Base-by-base conservation (phyloP, 2,797 vertebrate species). In the Syncerus caffer region DNA sequence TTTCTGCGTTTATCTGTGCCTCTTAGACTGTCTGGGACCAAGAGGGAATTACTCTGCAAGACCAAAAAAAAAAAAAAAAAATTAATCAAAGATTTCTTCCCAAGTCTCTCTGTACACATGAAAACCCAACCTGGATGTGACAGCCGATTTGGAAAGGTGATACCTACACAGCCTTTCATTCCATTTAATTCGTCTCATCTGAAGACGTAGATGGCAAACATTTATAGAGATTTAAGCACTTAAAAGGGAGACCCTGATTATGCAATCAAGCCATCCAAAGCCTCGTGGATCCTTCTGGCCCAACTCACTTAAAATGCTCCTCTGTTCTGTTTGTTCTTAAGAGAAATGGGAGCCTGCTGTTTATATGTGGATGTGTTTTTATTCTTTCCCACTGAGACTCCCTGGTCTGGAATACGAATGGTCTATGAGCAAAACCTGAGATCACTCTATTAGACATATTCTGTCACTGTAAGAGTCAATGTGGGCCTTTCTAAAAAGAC, bases 1-100 rank as follows among this genome's bases (percentile, higher is more conserved):
- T 99, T 99, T 96, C 99, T 98, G 50, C 99, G 99, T 99, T 99
- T 99, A 98, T 99, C 99, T 95, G 99, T 98, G 93, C 97, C 98
- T 97, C 99, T 98, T 90, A 99, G 98, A 95, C 98, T 99, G 88
- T 99, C 99, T 0, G 99, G 97, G 90, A 99, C 98, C 98, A 99
- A 98, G 34, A 99, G 98, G 95, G 99, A 99, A 98, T 99, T 99
- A 98, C 99, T 99, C 99, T 99, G 98, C 38, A 99, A 99, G 95
- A 98, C 60, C 98, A 98, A 98, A 98, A 76, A 85, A 53, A 98
- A 55, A n/a, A 98, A 71, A 95, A 85, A 55, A 98, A 98, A 71
- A 95, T 94, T 45, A 93, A 97, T 97, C 79, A 96, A 98, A 98
- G 98, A 97, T 84, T 98, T 87, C 53, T 97, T 98, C 98, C 83